Evolutionary conservation across 92 coral and sea anemone species (phyloP).

Genomic region (Heliopora coerulea): DNA sequence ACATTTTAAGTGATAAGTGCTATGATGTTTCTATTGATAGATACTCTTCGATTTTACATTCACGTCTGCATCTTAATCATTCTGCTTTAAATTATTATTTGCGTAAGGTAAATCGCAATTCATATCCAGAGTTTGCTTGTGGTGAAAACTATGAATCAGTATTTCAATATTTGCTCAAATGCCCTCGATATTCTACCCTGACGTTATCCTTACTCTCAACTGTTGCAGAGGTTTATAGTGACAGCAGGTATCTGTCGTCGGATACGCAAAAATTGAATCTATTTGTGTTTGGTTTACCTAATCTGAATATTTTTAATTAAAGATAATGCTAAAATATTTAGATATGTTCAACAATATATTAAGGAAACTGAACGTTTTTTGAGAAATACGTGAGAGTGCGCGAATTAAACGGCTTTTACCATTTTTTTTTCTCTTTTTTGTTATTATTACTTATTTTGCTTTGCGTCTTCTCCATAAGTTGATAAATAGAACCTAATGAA

Average conservation of each 20-base stretch:
- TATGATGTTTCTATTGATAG: not conserved
- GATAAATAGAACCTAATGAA: no score
- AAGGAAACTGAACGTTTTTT: not conserved
- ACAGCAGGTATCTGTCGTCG: constrained; percentile 6
- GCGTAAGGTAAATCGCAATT: no score
- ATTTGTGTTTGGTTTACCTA: not conserved
- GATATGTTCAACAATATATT: no score
- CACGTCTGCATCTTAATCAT: not conserved
- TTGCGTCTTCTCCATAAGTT: no score
- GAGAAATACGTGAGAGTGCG: no score
- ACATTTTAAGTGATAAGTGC: not conserved
- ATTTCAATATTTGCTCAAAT: not conserved
- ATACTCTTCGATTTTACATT: not conserved
- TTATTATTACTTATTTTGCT: no score
- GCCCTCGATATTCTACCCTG: not conserved
- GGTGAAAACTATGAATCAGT: not conserved
- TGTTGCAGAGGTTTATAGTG: constrained; percentile 13
- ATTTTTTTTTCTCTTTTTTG: no score
- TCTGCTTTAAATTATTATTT: no score
- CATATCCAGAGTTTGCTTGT: no score
- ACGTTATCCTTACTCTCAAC: constrained; percentile 13
- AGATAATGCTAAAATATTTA: no score
- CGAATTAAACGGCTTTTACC: no score
- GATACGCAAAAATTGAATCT: not conserved
- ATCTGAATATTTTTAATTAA: not conserved